These are phyloP conservation scores for Conopomorpha cramerella DNA, from an alignment of 1,140 invertebrate species.

Conservation along the genomic window DNA sequence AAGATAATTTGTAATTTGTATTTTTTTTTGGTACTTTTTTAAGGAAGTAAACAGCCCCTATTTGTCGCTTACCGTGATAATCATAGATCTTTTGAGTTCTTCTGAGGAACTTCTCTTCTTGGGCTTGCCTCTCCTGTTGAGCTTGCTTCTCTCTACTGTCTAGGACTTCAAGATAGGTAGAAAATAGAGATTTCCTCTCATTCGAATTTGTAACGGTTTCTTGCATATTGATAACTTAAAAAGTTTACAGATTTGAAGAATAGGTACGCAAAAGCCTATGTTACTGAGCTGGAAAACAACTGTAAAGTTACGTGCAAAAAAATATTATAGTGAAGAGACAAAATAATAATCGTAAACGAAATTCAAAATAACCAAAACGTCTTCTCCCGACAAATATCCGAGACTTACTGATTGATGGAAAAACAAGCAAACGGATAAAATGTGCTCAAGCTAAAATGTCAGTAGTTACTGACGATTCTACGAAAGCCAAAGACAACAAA, in stretches of 20 bases:
- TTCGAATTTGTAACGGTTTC: slow-evolving; percentile 53
- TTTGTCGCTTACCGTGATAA: slow-evolving; percentile 30
- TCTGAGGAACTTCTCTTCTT: slow-evolving; percentile 43
- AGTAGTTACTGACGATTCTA: too few species aligned
- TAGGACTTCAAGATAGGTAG: slow-evolving; percentile 38
- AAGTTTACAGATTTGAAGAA: neutral
- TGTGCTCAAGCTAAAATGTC: too few species aligned
- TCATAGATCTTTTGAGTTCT: slow-evolving; percentile 48
- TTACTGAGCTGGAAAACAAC: too few species aligned
- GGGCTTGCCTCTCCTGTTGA: slow-evolving; percentile 34
- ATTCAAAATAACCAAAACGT: slow-evolving; percentile 36
- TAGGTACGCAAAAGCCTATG: too few species aligned
- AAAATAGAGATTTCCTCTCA: slow-evolving; percentile 46
- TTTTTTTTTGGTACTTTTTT: too few species aligned
- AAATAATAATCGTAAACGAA: slow-evolving; percentile 23
- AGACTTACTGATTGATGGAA: too few species aligned
- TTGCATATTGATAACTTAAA: slow-evolving; percentile 32
- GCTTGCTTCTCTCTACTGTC: slow-evolving; percentile 37
- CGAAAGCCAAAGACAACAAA: too few species aligned
- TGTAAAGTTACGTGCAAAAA: neutral
- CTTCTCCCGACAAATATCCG: too few species aligned
- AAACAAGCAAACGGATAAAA: too few species aligned
- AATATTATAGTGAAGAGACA: slow-evolving; percentile 1
- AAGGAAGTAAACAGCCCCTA: too few species aligned
- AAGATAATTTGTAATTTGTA: too few species aligned